Evolutionary conservation across 2,888 invertebrate genomes (phyloP).

Genomic region (Protophormia terraenovae): DNA sequence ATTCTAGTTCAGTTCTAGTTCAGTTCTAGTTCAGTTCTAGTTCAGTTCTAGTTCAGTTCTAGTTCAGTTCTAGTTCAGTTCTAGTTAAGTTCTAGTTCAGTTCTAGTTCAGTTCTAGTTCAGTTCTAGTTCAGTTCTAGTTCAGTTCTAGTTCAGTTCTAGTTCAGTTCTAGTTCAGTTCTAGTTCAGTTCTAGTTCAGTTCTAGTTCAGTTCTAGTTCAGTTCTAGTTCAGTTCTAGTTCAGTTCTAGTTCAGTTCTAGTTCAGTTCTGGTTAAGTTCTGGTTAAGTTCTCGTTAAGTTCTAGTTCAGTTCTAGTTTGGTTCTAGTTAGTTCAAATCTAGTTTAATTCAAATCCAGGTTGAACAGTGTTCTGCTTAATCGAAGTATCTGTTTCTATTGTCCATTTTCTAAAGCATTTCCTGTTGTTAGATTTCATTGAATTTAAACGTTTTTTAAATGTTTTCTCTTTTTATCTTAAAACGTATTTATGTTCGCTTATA

Average conservation of each 20-base stretch:
- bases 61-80: neutral
- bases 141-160: neutral
- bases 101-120: neutral
- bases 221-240: neutral
- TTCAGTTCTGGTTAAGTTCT: neutral
- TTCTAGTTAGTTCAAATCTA: neutral
- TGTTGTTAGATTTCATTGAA: conserved; percentile 8
- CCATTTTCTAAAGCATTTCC: neutral
- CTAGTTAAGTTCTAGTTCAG: neutral
- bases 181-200: neutral
- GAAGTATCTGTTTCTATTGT: neutral
- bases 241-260: neutral
- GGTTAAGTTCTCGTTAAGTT: neutral
- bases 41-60: neutral
- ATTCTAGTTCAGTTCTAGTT: too few relatives aligned
- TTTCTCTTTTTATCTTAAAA: neutral
- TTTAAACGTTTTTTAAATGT: conserved; percentile 52
- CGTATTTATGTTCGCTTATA: neutral
- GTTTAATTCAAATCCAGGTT: too few relatives aligned
- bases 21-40: too few relatives aligned
- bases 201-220: neutral
- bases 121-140: neutral
- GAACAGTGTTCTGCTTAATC: too few relatives aligned
- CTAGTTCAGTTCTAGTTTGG: neutral
- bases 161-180: neutral